Percentiles rank a stretch among this genome's conserved stretches.
Conservation (phyloP, 2,797 vertebrate genomes). For the Alca torda region DNA sequence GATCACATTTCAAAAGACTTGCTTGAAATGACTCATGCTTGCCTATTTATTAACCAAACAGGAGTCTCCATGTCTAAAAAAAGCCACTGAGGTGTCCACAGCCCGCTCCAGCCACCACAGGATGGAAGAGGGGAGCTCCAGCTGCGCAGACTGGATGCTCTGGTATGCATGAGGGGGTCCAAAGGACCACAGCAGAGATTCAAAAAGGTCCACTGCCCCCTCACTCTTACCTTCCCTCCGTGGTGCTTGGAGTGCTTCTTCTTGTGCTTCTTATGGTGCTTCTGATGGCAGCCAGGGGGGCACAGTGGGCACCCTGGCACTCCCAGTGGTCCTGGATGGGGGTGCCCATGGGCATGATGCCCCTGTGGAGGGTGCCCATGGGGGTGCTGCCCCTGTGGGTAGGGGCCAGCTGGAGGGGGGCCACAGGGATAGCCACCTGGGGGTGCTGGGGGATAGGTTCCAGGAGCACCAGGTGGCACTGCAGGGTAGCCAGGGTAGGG, state of each 20-base stretch:
- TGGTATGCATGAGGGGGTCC: accelerated
- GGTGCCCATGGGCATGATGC: not conserved
- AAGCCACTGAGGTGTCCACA: not conserved
- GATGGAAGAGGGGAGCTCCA: not conserved
- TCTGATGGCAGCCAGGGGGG: not conserved
- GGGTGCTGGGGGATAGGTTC: not conserved
- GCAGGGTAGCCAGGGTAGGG: not conserved
- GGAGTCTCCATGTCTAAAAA: not conserved
- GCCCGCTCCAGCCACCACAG: accelerated
- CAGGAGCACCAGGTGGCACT: accelerated
- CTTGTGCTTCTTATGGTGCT: not conserved
- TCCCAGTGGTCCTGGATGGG: not conserved
- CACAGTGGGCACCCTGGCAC: not conserved
- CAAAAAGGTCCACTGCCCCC: accelerated
- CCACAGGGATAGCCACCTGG: not conserved
- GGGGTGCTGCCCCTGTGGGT: not conserved
- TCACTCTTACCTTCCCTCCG: slow-evolving; percentile 1
- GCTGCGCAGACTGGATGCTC: not conserved
- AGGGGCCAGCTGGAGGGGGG: not conserved
- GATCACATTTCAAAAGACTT: not conserved
- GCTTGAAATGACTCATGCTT: not conserved
- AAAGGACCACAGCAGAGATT: not conserved
- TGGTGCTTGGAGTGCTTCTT: slow-evolving; percentile 15
- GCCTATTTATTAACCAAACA: not conserved
- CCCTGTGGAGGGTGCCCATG: not conserved